Base-by-base conservation (phyloP, 1,140 invertebrate species). In the Planococcus citri region DNA sequence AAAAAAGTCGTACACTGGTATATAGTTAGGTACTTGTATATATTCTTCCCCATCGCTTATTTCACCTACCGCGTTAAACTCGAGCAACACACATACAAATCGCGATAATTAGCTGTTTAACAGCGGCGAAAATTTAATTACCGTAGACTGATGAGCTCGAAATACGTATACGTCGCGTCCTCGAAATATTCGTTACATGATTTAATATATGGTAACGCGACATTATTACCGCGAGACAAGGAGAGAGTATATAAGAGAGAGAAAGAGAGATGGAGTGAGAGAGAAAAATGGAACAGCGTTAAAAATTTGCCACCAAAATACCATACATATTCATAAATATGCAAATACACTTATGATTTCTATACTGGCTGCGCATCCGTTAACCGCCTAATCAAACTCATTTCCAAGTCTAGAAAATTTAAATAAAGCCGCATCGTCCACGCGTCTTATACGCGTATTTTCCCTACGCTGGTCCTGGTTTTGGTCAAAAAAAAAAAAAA, bases 251-350 rank as follows among this genome's bases (percentile, higher is more conserved):
- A n/a, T n/a, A n/a, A 33, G 4, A 33, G 29, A 33, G 4, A n/a
- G 6, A n/a, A n/a, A 51, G 41, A 51, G 6, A n/a, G 12, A 51
- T 2, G 17, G n/a, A 20, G 41, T 3, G 41, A 14, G 6, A 51
- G n/a, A 51, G n/a, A 51, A 51, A 51, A 51, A 51, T 51, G n/a
- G 41, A 51, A 51, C 41, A 51, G 41, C 41, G 41, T 51, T 17
- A 51, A 51, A 51, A 51, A 51, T 51, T 51, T 51, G 41, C 41
- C 17, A 51, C 41, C n/a, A 20, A 51, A 51, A 51, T 51, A 51
- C 41, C 41, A 51, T 51, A 51, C 41, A 51, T 51, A 51, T 51
- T 51, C 41, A 51, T 51, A 51, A 51, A 51, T 51, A 51, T 51
- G 41, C 41, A 51, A 51, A 51, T 51, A 20, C 17, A 51, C 41